Conservation (phyloP, 2,797 vertebrate species). For the Vireo griseus region DNA sequence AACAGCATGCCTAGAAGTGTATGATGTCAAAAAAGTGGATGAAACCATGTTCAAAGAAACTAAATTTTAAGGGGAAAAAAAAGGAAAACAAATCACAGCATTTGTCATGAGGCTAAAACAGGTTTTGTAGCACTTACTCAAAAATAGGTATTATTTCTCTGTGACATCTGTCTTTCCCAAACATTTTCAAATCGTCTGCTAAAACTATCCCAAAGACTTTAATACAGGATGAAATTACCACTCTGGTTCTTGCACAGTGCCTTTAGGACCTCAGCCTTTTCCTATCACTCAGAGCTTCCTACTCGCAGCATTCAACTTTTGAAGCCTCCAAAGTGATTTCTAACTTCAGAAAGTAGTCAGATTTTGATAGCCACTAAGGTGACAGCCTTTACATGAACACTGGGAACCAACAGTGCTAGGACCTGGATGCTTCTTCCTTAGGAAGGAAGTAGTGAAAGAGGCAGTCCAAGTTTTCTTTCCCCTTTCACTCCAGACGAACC, state of each 20-base stretch:
- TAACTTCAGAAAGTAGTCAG: background rate
- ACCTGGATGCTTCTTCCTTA: background rate
- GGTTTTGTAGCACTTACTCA: background rate
- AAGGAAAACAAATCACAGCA: background rate
- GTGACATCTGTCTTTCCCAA: background rate
- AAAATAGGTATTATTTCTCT: background rate
- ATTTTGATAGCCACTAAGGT: background rate
- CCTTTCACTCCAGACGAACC: background rate
- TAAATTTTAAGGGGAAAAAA: background rate
- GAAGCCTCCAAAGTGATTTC: background rate
- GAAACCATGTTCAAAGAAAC: background rate
- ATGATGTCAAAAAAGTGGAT: background rate
- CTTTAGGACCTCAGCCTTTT: background rate
- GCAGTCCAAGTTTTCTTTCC: background rate
- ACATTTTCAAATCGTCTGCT: background rate
- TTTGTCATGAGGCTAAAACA: background rate
- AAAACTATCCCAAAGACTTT: background rate
- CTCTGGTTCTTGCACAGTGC: background rate
- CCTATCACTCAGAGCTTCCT: background rate
- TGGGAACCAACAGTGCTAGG: background rate
- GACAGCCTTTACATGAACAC: background rate
- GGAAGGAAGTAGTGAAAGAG: background rate
- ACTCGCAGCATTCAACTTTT: background rate
- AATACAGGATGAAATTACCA: background rate
- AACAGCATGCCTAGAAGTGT: background rate